Evolutionary conservation across 1,140 invertebrate species (phyloP).

Genomic region (Episyrphus balteatus): DNA sequence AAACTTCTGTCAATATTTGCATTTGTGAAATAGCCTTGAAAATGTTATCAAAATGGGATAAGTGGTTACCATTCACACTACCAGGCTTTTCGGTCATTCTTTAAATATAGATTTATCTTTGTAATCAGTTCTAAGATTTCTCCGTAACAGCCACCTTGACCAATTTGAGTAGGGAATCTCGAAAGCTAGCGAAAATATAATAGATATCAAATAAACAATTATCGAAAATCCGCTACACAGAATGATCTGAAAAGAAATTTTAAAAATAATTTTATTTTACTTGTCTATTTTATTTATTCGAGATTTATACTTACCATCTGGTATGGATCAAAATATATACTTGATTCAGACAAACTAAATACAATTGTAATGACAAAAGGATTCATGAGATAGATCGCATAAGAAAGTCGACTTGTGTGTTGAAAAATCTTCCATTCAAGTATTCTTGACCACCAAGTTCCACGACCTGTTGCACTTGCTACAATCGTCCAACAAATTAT

Average conservation of each 20-base stretch:
- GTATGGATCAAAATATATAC: conserved; percentile 26
- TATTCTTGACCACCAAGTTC: conserved; percentile 29
- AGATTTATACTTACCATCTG: conserved; percentile 19
- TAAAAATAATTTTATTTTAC: neutral
- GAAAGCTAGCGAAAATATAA: conserved; percentile 29
- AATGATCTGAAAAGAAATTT: conserved; percentile 16
- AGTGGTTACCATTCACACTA: no score
- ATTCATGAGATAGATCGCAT: conserved; percentile 33
- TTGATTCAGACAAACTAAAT: conserved; percentile 20
- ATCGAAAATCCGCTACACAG: conserved; percentile 22
- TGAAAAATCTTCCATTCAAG: conserved; percentile 27
- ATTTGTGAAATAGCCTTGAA: no score
- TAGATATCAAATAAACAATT: conserved; percentile 25
- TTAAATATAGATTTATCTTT: no score
- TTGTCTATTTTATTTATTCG: no score
- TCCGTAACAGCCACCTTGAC: conserved; percentile 18
- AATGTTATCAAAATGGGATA: no score
- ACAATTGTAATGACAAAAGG: conserved; percentile 27
- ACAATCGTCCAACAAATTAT: conserved; percentile 31
- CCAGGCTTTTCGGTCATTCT: no score
- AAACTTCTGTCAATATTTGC: no score
- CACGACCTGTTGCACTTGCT: conserved; percentile 23
- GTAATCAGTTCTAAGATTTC: no score
- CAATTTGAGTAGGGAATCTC: conserved; percentile 34
- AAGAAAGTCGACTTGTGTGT: conserved; percentile 30